Percentiles rank a stretch among this genome's conserved stretches.
These are phyloP conservation scores for Peromyscus attwateri DNA, from an alignment of 2,797 vertebrate species.

Conservation along the genomic window DNA sequence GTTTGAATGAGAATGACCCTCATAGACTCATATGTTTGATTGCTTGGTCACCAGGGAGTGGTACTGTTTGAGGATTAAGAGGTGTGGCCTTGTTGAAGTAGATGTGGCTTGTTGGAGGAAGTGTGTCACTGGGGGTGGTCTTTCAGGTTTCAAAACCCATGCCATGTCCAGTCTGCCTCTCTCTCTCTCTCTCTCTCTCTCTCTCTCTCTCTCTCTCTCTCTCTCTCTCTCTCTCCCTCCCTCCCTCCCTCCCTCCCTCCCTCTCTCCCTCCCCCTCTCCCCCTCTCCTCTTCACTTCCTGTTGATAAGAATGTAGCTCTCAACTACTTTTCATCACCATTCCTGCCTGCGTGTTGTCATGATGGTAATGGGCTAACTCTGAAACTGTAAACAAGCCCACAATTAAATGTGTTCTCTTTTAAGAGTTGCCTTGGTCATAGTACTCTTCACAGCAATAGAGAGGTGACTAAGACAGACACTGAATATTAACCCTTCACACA, in stretches of 20 bases:
- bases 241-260: no score
- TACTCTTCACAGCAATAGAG: not conserved
- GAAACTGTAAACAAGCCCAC: not conserved
- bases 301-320: not conserved
- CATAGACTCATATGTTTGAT: no score
- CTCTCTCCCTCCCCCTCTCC: no score
- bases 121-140: not conserved
- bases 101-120: not conserved
- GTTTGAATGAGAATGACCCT: not conserved
- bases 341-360: not conserved
- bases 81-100: not conserved
- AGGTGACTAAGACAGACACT: not conserved
- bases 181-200: no score
- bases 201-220: not conserved
- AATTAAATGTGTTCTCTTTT: not conserved
- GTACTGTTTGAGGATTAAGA: not conserved
- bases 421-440: not conserved
- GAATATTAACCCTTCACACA: not conserved
- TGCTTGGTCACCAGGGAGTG: not conserved
- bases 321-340: not conserved
- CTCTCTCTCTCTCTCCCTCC: not conserved
- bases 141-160: not conserved
- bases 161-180: not conserved
- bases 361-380: not conserved
- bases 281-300: rapidly evolving